Base-by-base conservation (phyloP, 2,797 vertebrate species). In the Cirrhinus mrigala region DNA sequence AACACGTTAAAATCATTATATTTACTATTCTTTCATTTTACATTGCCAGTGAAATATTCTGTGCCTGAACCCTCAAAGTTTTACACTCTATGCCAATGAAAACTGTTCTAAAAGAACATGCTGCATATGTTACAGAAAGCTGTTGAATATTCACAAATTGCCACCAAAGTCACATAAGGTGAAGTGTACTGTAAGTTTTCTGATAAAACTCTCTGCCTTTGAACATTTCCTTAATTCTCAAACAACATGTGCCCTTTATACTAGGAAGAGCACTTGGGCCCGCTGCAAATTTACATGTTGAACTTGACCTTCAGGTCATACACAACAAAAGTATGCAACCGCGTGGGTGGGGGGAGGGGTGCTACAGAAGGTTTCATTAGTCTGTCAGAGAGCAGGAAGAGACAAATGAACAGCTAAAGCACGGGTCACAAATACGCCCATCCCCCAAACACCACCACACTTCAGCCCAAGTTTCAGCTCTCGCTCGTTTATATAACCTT, bases 291-390 rank as follows among this genome's bases (percentile, higher is more conserved):
- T 78, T 86, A 69, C 69, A 82, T 64, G 12, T 27, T 89, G 85
- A 89, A 89, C 88, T 89, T 89, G 88, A 89, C 85, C 88, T 89
- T 82, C 40, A 58, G 86, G 85, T 89, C 85, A 87, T 83, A 80
- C 81, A 88, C 81, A 58, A 81, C 85, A 84, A 69, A 81, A 77
- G 78, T 82, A 84, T 80, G 79, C 4, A 11, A n/a, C 46, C n/a
- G 33, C 56, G 37, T 54, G 78, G 54, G 29, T 56, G 84, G 89
- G 77, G 84, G 88, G 85, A 86, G 62, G 89, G 70, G 40, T 64
- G 37, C 37, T 48, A 33, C 75, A 62, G 81, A 70, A 70, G 83
- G 83, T 81, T 82, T 75, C 66, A 48, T 81, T 78, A 79, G 76
- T 56, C 79, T 80, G 80, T 64, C 56, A 52, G 85, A 79, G 64